Base-by-base conservation (phyloP, 2,888 invertebrate species). In the Sceliomorpha sp. region DNA sequence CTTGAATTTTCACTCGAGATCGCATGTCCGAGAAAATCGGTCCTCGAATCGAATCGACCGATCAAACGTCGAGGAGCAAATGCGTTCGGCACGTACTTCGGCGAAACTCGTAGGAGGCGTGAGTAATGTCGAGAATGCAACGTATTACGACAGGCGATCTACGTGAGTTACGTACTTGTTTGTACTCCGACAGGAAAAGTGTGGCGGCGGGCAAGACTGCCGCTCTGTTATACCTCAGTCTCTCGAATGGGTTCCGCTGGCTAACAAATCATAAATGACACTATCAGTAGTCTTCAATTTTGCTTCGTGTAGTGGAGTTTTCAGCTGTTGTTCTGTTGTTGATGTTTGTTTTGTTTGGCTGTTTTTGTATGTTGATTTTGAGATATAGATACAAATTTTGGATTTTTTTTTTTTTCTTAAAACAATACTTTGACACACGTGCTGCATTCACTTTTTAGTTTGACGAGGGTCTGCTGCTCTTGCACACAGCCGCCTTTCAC, bases 231-330 rank as follows among this genome's bases (percentile, higher is more conserved):
- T 90, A 92, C 92, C 91, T 92, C 92, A 91, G 92, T 92, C 92
- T 92, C 92, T 91, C 91, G 92, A 91, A 92, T 92, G 89, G 92
- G 92, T 91, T 92, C 92, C 90, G 92, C 92, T 90, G 92, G 92
- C 92, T 92, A 90, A 90, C 89, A 91, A 91, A 90, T 89, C 84
- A 88, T 80, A 88, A 88, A 86, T 86, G 76, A 85, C 80, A 85
- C 83, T 76, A 86, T 86, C 80, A 86, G 85, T 82, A 73, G 78
- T 76, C 72, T 70, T 74, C 44, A 69, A 59, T 60, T 60, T 70
- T 60, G 59, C 51, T 63, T 62, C 66, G 63, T 69, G 58, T 69
- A 31, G 45, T 63, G 32, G 42, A 34, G 31, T 27, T 44, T 68
- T 39, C 47, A 44, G 37, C 47, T 63, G 48, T 70, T 69, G 45